phyloP scores from a whole-genome alignment of 30 jellyfish, hydroid and myxozoan genomes.

The Chironex yamaguchii region DNA sequence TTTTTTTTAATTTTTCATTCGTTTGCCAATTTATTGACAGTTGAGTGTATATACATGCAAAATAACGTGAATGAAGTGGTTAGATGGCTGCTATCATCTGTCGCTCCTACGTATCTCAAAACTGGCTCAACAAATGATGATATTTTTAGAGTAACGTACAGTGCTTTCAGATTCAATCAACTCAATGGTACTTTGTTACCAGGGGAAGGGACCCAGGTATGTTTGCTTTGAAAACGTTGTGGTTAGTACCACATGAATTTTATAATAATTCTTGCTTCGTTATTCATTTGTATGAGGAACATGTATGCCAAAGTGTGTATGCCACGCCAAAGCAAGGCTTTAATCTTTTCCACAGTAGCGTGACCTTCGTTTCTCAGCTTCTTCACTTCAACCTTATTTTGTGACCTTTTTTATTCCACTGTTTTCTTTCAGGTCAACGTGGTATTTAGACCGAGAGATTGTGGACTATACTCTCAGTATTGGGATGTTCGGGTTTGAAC shows the following conservation, averaged over 20 bases:
- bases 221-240: too few relatives aligned
- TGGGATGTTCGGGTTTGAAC: conserved; percentile 98
- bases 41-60: conserved; percentile 29
- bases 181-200: conserved; percentile 79
- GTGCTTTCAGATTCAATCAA: conserved; percentile 79
- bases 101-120: conserved; percentile 95
- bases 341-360: too few relatives aligned
- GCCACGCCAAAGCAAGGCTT: too few relatives aligned
- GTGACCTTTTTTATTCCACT: background rate
- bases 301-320: too few relatives aligned
- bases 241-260: too few relatives aligned
- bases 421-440: conserved; percentile 68
- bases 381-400: background rate
- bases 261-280: too few relatives aligned
- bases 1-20: too few relatives aligned
- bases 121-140: conserved; percentile 75
- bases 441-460: conserved; percentile 81
- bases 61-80: conserved; percentile 39
- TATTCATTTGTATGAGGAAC: too few relatives aligned
- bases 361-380: too few relatives aligned
- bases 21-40: background rate
- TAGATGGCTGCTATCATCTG: conserved; percentile 87
- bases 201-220: conserved; percentile 57
- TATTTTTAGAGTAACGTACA: conserved; percentile 78
- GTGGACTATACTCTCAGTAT: conserved; percentile 93